Base-by-base conservation (phyloP, 2,113 vertebrate genomes). In the Elephantulus edwardii region DNA sequence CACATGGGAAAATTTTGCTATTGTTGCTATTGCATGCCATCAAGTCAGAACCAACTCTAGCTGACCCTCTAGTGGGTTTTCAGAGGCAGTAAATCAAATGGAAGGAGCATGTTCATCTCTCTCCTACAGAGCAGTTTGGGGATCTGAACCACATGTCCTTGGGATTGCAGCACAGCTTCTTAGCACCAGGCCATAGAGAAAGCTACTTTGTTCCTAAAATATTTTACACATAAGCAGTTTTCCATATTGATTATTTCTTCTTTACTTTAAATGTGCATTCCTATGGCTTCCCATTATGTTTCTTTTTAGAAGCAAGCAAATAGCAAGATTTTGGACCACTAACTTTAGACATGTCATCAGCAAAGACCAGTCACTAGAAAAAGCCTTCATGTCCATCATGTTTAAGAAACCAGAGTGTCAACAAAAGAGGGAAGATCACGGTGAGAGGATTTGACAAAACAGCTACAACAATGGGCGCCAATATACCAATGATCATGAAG, bases 161-260 rank as follows among this genome's bases (percentile, higher is more conserved):
- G n/a, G n/a, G n/a, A n/a, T n/a, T n/a, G n/a, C n/a, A n/a, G n/a
- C n/a, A n/a, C n/a, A n/a, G n/a, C n/a, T n/a, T n/a, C n/a, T n/a
- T n/a, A n/a, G n/a, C n/a, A n/a, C n/a, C n/a, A n/a, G n/a, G n/a
- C n/a, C n/a, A n/a, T n/a, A n/a, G n/a, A n/a, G n/a, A 81, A 54
- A 91, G 13, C 52, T 3, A 24, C 44, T 72, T 71, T 35, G 72
- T 74, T 44, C 77, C 38, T 30, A 91, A 81, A 52, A 24, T 14
- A 74, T 62, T 70, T 83, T 72, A 56, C 46, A 30, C 74, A 33
- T n/a, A 86, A 58, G 28, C 30, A 40, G 13, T 81, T 89, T 94
- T 46, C 35, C 46, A 35, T 58, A 50, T 79, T 66, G 5, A 62
- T 62, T 38, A 86, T 38, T 66, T 52, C 33, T 42, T 54, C 26